Evolutionary conservation across 2,888 invertebrate species (phyloP).

Genomic region (Lepetodrilus schrolli): DNA sequence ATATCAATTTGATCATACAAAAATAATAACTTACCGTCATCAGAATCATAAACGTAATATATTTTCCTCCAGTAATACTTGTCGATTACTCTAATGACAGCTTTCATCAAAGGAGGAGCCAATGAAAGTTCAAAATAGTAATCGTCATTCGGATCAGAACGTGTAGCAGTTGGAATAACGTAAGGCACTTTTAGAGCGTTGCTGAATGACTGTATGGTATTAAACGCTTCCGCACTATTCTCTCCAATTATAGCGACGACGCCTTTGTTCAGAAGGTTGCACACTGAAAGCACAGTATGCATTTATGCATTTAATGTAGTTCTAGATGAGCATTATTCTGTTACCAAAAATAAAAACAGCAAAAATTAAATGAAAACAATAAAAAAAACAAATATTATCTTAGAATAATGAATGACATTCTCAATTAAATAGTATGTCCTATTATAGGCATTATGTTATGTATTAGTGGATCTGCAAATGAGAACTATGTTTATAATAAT

Average conservation of each 20-base stretch:
- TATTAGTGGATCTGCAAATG: no score
- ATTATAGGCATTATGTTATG: no score
- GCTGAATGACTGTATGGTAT: slow-evolving; percentile 70
- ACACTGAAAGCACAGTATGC: slow-evolving; percentile 71
- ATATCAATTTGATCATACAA: no score
- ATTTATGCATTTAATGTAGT: neutral
- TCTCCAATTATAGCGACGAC: slow-evolving; percentile 65
- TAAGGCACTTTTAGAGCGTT: slow-evolving; percentile 69
- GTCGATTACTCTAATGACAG: slow-evolving; percentile 94
- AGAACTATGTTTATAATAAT: no score
- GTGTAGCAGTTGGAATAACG: slow-evolving; percentile 62
- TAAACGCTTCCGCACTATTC: slow-evolving; percentile 61
- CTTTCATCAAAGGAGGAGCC: slow-evolving; percentile 95
- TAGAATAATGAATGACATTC: no score
- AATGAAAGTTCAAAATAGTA: slow-evolving; percentile 78
- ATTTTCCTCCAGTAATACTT: slow-evolving; percentile 92
- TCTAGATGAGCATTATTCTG: neutral
- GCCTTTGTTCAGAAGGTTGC: slow-evolving; percentile 59
- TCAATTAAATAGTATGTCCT: no score
- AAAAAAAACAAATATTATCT: no score
- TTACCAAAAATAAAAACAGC: neutral
- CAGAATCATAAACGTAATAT: slow-evolving; percentile 92
- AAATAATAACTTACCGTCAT: slow-evolving; percentile 87
- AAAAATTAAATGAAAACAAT: neutral
- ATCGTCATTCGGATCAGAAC: slow-evolving; percentile 46